phyloP scores from a whole-genome alignment of 2,113 vertebrate species.

The Neogale vison region DNA sequence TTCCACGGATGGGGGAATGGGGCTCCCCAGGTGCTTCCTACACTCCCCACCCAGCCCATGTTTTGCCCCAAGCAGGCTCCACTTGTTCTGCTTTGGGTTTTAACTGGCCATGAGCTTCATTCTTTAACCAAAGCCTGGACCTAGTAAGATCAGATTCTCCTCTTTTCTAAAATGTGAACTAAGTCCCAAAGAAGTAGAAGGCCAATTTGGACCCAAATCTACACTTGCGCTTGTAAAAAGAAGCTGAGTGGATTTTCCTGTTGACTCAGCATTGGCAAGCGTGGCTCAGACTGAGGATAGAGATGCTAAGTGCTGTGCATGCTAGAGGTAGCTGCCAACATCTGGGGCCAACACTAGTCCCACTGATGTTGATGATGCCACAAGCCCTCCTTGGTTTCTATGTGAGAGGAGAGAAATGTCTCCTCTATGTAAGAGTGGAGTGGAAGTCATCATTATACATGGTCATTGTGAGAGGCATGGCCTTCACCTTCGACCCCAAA shows the following conservation, averaged over 20 bases:
- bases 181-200: neutral
- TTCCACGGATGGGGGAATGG: neutral
- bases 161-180: neutral
- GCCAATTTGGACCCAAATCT: neutral
- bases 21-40: neutral
- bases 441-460: neutral
- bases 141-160: neutral
- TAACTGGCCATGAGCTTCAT: neutral
- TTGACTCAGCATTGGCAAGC: neutral
- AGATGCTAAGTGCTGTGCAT: neutral
- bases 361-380: too few relatives aligned
- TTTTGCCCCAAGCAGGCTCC: neutral
- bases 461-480: neutral
- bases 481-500: neutral
- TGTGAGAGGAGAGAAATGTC: neutral
- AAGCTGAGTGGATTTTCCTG: neutral
- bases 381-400: neutral
- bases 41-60: rapidly evolving
- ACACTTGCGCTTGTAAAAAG: neutral
- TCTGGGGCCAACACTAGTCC: neutral
- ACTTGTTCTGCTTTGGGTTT: neutral
- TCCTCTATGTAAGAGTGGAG: neutral
- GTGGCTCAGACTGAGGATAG: neutral
- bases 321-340: neutral
- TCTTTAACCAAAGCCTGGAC: neutral